A percentile compares a stretch with the other conserved stretches of the same genome.
These are phyloP conservation scores for Chunga burmeisteri DNA, from an alignment of 2,113 vertebrate species.

Conservation along the genomic window DNA sequence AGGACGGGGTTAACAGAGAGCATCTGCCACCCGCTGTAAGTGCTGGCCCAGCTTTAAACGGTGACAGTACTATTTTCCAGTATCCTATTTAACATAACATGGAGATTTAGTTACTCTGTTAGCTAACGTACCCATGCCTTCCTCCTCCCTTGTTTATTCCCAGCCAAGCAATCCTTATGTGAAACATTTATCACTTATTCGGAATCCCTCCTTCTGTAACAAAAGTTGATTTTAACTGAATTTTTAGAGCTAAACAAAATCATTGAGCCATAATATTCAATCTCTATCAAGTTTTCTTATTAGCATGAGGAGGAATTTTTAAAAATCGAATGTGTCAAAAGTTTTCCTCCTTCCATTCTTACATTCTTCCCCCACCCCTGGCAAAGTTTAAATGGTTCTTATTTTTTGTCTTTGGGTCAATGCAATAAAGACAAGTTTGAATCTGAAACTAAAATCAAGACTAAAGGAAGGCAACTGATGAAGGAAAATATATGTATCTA, in stretches of 20 bases:
- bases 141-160: neutral
- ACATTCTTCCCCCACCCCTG: neutral
- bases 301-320: neutral
- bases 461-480: neutral
- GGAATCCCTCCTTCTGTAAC: neutral
- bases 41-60: no score
- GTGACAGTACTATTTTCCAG: neutral
- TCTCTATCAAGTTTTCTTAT: neutral
- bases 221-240: neutral
- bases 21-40: no score
- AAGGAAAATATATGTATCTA: neutral
- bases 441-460: neutral
- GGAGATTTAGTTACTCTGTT: neutral
- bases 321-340: neutral
- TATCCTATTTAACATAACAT: neutral
- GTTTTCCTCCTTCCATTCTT: neutral
- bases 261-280: neutral
- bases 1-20: no score
- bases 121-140: neutral
- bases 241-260: neutral
- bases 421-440: neutral
- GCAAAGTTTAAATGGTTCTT: neutral
- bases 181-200: neutral
- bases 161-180: neutral
- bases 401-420: neutral